phyloP scores from a whole-genome alignment of 2,888 invertebrate genomes.

The Hydropsyche betteni region DNA sequence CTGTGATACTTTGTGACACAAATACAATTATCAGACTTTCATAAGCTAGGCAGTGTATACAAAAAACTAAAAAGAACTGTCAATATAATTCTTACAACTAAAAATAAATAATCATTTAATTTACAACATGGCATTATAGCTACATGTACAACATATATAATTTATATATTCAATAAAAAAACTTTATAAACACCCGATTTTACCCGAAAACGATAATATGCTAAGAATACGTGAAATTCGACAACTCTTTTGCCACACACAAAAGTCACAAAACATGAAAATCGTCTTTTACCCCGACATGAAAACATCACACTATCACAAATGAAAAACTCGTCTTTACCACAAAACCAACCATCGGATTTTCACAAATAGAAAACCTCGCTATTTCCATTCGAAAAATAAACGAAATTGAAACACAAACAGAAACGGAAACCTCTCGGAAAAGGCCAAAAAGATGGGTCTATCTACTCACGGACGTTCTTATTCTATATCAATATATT shows the following conservation, averaged over 20 bases:
- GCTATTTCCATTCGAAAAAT: too few species aligned
- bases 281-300: slow-evolving; percentile 2
- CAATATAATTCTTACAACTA: slow-evolving; percentile 15
- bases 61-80: not conserved
- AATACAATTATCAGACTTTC: slow-evolving; percentile 7
- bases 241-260: not conserved
- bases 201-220: not conserved
- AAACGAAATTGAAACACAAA: too few species aligned
- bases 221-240: not conserved
- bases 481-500: not conserved
- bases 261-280: not conserved
- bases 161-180: slow-evolving; percentile 1
- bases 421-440: too few species aligned
- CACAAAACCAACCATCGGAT: too few species aligned
- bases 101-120: slow-evolving; percentile 46
- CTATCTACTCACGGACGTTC: too few species aligned
- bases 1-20: not conserved
- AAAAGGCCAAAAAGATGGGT: too few species aligned
- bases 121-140: slow-evolving; percentile 42
- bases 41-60: not conserved
- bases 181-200: slow-evolving; percentile 7
- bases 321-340: not conserved
- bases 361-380: too few species aligned
- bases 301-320: not conserved
- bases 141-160: slow-evolving; percentile 39